Conservation (phyloP, 2,113 vertebrate genomes). For the Podiceps cristatus region DNA sequence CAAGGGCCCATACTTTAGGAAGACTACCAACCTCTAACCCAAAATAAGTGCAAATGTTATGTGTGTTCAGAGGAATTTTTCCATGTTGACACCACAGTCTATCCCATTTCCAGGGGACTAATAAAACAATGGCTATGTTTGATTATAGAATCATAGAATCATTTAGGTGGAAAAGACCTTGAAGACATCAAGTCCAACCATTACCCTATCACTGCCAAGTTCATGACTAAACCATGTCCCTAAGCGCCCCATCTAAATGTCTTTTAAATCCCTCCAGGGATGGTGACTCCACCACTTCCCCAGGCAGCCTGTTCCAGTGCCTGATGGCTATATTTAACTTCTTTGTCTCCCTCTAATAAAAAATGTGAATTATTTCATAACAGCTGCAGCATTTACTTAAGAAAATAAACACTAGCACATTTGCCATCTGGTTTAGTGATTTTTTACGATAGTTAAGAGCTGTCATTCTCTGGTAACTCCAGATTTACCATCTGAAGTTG, state of each 20-base stretch:
- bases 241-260: no score
- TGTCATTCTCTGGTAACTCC: constrained; percentile 43
- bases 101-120: not conserved
- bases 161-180: no score
- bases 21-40: not conserved
- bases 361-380: constrained; percentile 53
- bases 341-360: not conserved
- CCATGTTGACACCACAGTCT: not conserved
- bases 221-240: no score
- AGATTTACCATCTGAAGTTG: constrained; percentile 43
- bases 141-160: not conserved
- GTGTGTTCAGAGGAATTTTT: not conserved
- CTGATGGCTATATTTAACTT: no score
- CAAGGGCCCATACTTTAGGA: not conserved
- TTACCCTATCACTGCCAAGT: no score
- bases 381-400: constrained; percentile 57
- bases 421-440: constrained; percentile 63
- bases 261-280: no score
- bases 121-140: not conserved
- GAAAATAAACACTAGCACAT: constrained; percentile 59
- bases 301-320: no score
- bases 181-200: no score
- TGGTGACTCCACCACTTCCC: no score
- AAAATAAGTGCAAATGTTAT: not conserved
- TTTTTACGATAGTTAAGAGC: constrained; percentile 51